Conservation (phyloP, 2,113 vertebrate species). For the Oryzias woworae region DNA sequence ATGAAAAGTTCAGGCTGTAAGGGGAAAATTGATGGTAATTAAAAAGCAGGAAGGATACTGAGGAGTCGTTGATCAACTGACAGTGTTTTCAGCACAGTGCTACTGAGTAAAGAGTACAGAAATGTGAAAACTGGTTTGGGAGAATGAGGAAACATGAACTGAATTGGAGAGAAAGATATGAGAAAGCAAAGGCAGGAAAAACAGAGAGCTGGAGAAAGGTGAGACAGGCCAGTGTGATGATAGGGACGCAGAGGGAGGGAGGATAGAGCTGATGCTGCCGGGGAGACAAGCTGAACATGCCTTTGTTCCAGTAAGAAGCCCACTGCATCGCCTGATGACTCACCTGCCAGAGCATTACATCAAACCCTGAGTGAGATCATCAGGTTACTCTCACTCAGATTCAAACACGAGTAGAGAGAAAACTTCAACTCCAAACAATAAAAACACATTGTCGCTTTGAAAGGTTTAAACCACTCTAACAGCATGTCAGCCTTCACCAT, state of each 20-base stretch:
- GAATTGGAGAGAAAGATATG: background rate
- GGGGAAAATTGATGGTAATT: too few species aligned
- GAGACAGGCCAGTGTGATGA: constrained; percentile 15
- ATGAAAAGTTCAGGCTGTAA: too few species aligned
- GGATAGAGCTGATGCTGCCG: constrained; percentile 35
- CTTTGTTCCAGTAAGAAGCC: constrained; percentile 63
- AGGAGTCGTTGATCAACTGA: too few species aligned
- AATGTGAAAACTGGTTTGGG: too few species aligned
- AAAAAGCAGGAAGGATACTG: too few species aligned
- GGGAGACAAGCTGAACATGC: constrained; percentile 42
- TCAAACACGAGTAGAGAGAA: background rate
- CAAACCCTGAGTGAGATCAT: constrained; percentile 64
- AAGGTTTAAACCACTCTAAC: constrained; percentile 2
- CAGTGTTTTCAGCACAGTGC: too few species aligned
- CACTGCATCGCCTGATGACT: constrained; percentile 58
- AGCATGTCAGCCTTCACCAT: constrained; percentile 13
- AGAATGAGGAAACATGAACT: too few species aligned
- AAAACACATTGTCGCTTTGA: constrained; percentile 20
- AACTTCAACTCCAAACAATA: background rate
- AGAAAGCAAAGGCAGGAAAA: constrained; percentile 6
- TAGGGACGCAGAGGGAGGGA: too few species aligned
- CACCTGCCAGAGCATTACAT: constrained; percentile 58
- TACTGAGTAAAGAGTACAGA: too few species aligned
- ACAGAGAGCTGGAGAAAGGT: constrained; percentile 44
- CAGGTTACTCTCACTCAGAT: constrained; percentile 39